phyloP scores from a whole-genome alignment of 2,888 invertebrate species.

The Flexamia atlantica region DNA sequence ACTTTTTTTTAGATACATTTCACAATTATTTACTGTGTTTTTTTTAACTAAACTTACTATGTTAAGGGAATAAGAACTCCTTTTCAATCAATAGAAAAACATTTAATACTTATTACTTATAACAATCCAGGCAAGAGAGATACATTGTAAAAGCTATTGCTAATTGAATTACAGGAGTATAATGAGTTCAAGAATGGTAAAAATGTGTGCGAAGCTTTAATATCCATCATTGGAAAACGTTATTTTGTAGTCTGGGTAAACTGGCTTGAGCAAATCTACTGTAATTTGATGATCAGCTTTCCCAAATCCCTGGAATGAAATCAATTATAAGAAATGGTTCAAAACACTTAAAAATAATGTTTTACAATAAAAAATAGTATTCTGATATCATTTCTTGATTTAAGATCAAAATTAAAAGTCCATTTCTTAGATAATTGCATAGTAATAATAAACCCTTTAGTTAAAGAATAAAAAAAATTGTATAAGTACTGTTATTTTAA shows the following conservation, averaged over 20 bases:
- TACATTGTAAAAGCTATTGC: conserved; percentile 13
- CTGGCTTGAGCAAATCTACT: conserved; percentile 85
- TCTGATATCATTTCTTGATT: no score
- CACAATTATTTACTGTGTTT: no score
- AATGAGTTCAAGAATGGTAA: conserved; percentile 49
- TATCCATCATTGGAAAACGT: conserved; percentile 93
- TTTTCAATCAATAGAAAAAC: conserved; percentile 32
- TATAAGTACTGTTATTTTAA: no score
- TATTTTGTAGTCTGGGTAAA: conserved; percentile 86
- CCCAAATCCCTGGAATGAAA: conserved; percentile 85
- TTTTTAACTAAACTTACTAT: no score
- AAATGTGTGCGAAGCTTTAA: conserved; percentile 73
- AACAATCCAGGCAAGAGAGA: conserved; percentile 40
- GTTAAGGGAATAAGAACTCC: not conserved
- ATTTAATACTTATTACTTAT: not conserved
- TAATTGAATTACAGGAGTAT: not conserved
- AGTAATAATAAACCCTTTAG: no score
- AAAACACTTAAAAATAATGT: not conserved
- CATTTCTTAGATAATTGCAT: no score
- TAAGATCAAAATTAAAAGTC: no score
- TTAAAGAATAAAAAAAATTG: no score
- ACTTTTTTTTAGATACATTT: no score
- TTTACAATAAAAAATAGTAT: no score
- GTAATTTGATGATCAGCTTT: conserved; percentile 92
- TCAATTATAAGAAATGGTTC: not conserved